Evolutionary conservation across 2,888 invertebrate species (phyloP).

Genomic region (Boloria euphrosyne): DNA sequence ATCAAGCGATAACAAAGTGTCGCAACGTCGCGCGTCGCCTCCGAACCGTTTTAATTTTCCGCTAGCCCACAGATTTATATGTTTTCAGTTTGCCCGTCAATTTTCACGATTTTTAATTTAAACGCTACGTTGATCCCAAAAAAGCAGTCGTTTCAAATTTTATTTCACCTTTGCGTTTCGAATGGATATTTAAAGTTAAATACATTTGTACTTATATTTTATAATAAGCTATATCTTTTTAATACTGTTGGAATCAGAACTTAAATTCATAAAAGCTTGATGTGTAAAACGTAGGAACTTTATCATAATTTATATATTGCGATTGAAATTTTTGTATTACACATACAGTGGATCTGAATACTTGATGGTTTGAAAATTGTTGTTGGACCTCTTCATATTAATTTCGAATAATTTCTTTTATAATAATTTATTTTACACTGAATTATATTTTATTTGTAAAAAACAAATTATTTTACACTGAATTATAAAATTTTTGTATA

Average conservation of each 20-base stretch:
- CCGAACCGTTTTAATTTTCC: conserved; percentile 78
- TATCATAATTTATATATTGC: too few species aligned
- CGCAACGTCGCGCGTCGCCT: conserved; percentile 43
- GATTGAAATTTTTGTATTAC: too few species aligned
- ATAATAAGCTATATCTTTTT: conserved; percentile 3
- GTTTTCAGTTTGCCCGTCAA: conserved; percentile 73
- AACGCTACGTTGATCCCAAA: conserved; percentile 64
- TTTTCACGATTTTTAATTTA: conserved; percentile 75
- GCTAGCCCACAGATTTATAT: conserved; percentile 77
- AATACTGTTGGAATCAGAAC: neutral
- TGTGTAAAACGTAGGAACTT: neutral
- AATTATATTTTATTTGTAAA: too few species aligned
- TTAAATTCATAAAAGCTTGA: neutral
- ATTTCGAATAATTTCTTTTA: too few species aligned
- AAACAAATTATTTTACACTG: too few species aligned
- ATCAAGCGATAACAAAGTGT: conserved; percentile 48
- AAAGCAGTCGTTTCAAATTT: conserved; percentile 60
- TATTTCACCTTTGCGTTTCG: conserved; percentile 44
- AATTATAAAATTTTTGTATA: too few species aligned
- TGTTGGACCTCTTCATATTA: too few species aligned
- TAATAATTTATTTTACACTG: too few species aligned
- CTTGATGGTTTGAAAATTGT: too few species aligned
- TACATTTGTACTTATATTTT: conserved; percentile 9
- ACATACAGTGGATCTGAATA: too few species aligned
- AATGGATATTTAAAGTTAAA: conserved; percentile 43